Evolutionary conservation across 2,797 vertebrate species (phyloP), one percentile per base, ranked within the genome.

Genomic region (Coilia nasus): DNA sequence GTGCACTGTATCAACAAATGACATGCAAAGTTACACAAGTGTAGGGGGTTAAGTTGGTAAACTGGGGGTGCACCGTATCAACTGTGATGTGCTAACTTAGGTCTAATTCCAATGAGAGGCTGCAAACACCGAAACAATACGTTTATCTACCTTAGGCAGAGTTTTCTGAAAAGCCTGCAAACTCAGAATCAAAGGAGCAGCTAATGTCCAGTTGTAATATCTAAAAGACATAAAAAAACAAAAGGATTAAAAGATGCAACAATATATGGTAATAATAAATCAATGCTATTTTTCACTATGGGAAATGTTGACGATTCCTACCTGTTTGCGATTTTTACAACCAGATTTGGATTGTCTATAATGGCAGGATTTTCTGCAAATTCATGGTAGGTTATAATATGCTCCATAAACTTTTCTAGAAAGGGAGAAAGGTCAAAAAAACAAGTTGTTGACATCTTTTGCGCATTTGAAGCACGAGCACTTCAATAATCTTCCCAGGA

Each of bases 131-230:
- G 19, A 17, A 71, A 17, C 6, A 35, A 10, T 44, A 14, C 44
- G 71, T 44, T 21, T 2, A 35, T 41, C 31, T 78, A 99, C 98
- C 97, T 99, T 98, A 81, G 98, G 98, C 92, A 99, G 95, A 91
- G 97, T 98, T 94, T 99, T 99, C 94, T 99, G 98, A 95, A 99
- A 99, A 82, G 97, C 98, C 91, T 99, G 98, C 87, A 99, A 94
- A 93, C 98, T 99, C 89, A 99, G 92, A 91, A 99, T 97, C 94
- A 99, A 96, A 0, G 98, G 98, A 89, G 98, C 97, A 88, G 98
- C 98, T 89, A 99, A 93, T 0, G 98, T 96, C 98, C 98, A 99
- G 92, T 99, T 99, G 91, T 99, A 99, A 92, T 99, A 99, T 91
- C 98, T 99, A 93, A 88, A 78, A 31, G 7, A 59, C 35, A 78